These are phyloP conservation scores for Dryobotodes eremita DNA, from an alignment of 2,888 invertebrate genomes.

Conservation along the genomic window DNA sequence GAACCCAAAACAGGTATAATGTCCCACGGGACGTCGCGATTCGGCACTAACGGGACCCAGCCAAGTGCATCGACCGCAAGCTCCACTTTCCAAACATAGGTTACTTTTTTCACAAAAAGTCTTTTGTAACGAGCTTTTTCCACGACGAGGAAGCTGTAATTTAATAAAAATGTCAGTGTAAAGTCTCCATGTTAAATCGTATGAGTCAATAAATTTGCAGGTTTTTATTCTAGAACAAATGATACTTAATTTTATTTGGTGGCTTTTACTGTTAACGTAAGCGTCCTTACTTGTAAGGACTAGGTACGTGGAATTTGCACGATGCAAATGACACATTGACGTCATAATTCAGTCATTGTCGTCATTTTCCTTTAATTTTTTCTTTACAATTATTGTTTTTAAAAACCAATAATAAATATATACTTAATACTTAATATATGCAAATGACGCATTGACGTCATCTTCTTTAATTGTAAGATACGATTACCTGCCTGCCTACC, in stretches of 20 bases:
- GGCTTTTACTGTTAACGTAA: slow-evolving; percentile 20
- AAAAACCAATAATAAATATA: too few species aligned
- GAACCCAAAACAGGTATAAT: slow-evolving; percentile 66
- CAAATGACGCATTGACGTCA: slow-evolving; percentile 10
- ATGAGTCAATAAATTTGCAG: slow-evolving; percentile 26
- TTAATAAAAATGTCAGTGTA: not conserved
- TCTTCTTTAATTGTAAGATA: not conserved
- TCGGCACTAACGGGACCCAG: slow-evolving; percentile 75
- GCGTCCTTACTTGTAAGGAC: slow-evolving; percentile 34
- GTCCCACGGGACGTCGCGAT: slow-evolving; percentile 72
- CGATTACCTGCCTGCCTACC: too few species aligned
- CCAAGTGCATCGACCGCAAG: slow-evolving; percentile 76
- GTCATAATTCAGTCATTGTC: too few species aligned
- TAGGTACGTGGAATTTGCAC: slow-evolving; percentile 1
- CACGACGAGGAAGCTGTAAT: slow-evolving; percentile 5
- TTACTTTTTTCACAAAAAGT: slow-evolving; percentile 47
- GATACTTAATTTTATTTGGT: slow-evolving; percentile 53
- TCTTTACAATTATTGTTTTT: too few species aligned
- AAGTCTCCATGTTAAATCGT: slow-evolving; percentile 5
- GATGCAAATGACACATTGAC: slow-evolving; percentile 14
- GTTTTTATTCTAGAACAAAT: slow-evolving; percentile 45
- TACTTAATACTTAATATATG: too few species aligned
- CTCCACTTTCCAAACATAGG: slow-evolving; percentile 57
- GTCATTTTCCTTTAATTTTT: not conserved
- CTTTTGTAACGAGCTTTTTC: slow-evolving; percentile 27